phyloP scores from a whole-genome alignment of 2,888 invertebrate genomes.

The Linyphia triangularis region DNA sequence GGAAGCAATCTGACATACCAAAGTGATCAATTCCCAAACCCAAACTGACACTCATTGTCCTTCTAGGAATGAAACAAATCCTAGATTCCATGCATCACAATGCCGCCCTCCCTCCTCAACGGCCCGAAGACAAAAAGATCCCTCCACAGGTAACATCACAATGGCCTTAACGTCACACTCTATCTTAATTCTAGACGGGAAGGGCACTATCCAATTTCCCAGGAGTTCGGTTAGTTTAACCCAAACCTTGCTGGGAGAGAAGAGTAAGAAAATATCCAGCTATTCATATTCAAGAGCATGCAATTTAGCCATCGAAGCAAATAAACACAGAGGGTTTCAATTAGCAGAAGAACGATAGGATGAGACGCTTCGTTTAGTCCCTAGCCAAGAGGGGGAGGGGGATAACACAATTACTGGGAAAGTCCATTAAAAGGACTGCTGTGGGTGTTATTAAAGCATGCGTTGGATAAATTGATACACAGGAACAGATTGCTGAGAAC shows the following conservation, averaged over 20 bases:
- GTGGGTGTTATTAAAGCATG: background rate
- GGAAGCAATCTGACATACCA: background rate
- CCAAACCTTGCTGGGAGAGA: background rate
- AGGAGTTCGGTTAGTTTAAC: background rate
- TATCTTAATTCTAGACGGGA: background rate
- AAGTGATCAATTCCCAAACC: background rate
- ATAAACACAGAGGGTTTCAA: constrained; percentile 53
- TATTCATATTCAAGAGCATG: constrained; percentile 37
- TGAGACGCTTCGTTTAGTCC: constrained; percentile 42
- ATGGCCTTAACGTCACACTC: background rate
- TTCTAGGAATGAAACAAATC: background rate
- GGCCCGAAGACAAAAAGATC: background rate
- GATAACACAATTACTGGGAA: constrained; percentile 55
- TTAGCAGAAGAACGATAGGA: constrained; percentile 24
- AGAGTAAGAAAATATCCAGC: background rate
- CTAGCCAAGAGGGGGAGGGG: too few species aligned
- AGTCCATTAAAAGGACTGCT: constrained; percentile 43
- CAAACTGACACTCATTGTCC: background rate
- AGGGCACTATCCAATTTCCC: constrained; percentile 3
- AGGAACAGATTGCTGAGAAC: background rate
- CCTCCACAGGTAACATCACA: background rate
- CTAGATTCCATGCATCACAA: background rate
- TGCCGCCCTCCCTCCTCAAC: background rate
- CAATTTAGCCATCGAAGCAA: constrained; percentile 2
- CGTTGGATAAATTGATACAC: constrained; percentile 19